Conservation (phyloP, 2,797 vertebrate species). For the Acipenser ruthenus region DNA sequence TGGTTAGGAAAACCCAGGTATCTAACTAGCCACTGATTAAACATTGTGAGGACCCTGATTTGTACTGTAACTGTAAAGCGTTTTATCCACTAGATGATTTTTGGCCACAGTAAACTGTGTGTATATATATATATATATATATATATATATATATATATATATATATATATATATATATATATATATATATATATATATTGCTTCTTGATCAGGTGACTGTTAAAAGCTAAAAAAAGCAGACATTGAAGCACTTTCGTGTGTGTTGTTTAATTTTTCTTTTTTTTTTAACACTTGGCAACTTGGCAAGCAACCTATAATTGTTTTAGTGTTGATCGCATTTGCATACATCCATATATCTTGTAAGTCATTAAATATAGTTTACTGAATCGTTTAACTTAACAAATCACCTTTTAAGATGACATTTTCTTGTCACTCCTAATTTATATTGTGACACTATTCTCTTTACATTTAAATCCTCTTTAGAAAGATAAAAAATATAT, state of each 20-base stretch:
- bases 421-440: neutral
- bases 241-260: too few species aligned
- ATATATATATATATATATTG: too few species aligned
- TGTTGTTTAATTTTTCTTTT: too few species aligned
- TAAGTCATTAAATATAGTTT: neutral
- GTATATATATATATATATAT: too few species aligned
- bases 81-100: too few species aligned
- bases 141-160: too few species aligned
- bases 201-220: too few species aligned
- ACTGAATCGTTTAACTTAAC: neutral
- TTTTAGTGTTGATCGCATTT: neutral
- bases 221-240: too few species aligned
- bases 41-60: neutral
- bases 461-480: too few species aligned
- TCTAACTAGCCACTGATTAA: neutral
- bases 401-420: neutral
- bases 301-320: neutral
- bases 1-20: neutral
- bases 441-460: neutral
- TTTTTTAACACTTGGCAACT: neutral
- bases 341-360: neutral
- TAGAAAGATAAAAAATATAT: too few species aligned
- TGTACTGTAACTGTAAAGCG: neutral
- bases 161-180: too few species aligned
- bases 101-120: too few species aligned